These are phyloP conservation scores for Poeciliopsis infans DNA, from an alignment of 2,797 vertebrate genomes.

Conservation along the genomic window DNA sequence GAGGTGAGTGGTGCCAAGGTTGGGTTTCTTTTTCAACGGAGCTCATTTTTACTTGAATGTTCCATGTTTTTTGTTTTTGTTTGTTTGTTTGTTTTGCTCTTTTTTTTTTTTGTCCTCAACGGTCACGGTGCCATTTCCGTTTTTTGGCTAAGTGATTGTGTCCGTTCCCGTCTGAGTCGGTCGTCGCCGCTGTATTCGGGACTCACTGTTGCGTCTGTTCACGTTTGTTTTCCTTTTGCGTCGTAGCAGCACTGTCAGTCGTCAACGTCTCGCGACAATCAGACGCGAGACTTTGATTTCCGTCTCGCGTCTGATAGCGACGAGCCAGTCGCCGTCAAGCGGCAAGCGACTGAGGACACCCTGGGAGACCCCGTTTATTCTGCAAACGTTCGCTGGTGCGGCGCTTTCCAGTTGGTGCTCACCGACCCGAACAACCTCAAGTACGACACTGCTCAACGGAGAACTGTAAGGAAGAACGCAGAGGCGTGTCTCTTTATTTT, in stretches of 20 bases:
- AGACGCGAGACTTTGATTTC: conserved; percentile 14
- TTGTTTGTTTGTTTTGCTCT: no score
- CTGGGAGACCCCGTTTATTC: conserved; percentile 27
- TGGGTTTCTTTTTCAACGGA: conserved; percentile 20
- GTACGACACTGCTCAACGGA: conserved; percentile 21
- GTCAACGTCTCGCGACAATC: background rate
- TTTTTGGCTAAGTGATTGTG: conserved; percentile 25
- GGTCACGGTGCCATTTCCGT: conserved; percentile 61
- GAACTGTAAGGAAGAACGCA: conserved; percentile 29
- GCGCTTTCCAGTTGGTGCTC: conserved; percentile 74
- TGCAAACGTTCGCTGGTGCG: conserved; percentile 55
- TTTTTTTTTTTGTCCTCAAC: conserved; percentile 25
- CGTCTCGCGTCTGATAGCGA: conserved; percentile 10
- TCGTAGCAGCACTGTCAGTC: conserved; percentile 65
- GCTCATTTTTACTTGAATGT: conserved; percentile 57
- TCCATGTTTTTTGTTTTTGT: background rate
- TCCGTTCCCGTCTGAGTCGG: conserved; percentile 31
- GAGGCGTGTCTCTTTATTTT: conserved; percentile 8
- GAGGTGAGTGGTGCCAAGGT: conserved; percentile 57
- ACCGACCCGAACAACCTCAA: conserved; percentile 70
- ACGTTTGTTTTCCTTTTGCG: conserved; percentile 43
- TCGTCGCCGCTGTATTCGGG: conserved; percentile 27
- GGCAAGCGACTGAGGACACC: conserved; percentile 25
- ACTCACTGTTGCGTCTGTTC: conserved; percentile 34
- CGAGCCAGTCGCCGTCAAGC: conserved; percentile 10